Evolutionary conservation across 2,113 vertebrate genomes (phyloP).

Genomic region (Chlamydotis undulata): DNA sequence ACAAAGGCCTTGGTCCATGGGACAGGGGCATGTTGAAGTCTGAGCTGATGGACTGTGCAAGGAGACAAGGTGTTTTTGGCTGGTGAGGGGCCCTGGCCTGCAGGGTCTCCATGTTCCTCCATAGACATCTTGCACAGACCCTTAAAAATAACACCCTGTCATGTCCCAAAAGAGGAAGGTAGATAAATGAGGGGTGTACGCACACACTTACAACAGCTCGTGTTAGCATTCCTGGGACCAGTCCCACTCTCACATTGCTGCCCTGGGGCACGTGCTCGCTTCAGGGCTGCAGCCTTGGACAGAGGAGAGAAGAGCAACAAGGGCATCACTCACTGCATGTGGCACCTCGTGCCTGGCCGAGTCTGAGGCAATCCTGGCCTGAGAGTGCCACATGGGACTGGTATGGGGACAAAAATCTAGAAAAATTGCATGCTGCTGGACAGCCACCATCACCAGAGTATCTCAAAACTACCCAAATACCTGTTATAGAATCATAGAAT

Average conservation of each 20-base stretch:
- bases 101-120: fast-evolving
- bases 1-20: fast-evolving
- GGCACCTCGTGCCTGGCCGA: not conserved
- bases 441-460: not conserved
- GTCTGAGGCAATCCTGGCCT: not conserved
- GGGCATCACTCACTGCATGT: fast-evolving
- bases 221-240: not conserved
- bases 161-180: not conserved
- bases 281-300: not conserved
- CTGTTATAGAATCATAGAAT: no score
- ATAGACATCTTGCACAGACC: not conserved
- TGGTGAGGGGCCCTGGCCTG: not conserved
- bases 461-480: not conserved
- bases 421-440: not conserved
- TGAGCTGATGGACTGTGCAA: not conserved
- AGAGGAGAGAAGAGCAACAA: not conserved
- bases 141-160: not conserved
- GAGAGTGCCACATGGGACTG: not conserved
- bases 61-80: not conserved
- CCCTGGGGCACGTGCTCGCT: fast-evolving
- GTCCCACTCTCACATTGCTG: not conserved
- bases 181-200: not conserved
- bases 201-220: fast-evolving
- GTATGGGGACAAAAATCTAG: not conserved
- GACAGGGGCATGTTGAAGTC: not conserved